Conservation (phyloP, 1,140 invertebrate species). For the Scylla paramamosain region DNA sequence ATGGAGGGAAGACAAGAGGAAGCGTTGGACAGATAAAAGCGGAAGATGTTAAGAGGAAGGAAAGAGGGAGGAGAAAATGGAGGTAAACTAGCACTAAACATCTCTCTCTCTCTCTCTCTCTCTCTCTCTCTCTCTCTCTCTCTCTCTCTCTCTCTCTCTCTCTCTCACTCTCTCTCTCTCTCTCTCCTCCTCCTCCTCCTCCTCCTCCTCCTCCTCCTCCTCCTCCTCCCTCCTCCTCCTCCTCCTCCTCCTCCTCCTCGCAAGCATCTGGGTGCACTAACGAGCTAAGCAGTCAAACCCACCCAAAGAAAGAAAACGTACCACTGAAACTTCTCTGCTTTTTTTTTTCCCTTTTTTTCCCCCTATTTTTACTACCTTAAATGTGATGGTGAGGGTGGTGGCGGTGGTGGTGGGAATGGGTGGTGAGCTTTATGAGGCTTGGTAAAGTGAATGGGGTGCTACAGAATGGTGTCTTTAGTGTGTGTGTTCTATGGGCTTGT, state of each 20-base stretch:
- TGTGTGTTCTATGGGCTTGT: neutral
- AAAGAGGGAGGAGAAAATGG: neutral
- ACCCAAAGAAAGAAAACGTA: neutral
- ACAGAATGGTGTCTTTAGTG: too few relatives aligned
- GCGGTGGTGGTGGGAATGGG: neutral
- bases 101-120: neutral
- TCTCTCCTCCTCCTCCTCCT: neutral
- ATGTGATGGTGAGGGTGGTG: too few relatives aligned
- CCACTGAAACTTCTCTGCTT: neutral
- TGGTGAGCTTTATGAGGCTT: too few relatives aligned
- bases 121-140: neutral
- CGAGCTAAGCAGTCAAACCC: neutral
- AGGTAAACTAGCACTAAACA: neutral
- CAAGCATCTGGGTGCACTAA: neutral
- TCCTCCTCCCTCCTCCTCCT: neutral
- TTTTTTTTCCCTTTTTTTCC: neutral
- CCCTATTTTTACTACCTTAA: neutral
- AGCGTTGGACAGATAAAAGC: neutral
- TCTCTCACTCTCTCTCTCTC: neutral
- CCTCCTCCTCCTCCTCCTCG: neutral
- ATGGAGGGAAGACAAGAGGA: neutral
- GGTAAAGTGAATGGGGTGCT: too few relatives aligned
- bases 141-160: slow-evolving; percentile 15
- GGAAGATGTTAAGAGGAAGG: neutral
- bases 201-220: neutral